A percentile compares a stretch with the other conserved stretches of the same genome.
phyloP scores from a whole-genome alignment of 2,797 vertebrate genomes.

The Pseudomugil tenellus region DNA sequence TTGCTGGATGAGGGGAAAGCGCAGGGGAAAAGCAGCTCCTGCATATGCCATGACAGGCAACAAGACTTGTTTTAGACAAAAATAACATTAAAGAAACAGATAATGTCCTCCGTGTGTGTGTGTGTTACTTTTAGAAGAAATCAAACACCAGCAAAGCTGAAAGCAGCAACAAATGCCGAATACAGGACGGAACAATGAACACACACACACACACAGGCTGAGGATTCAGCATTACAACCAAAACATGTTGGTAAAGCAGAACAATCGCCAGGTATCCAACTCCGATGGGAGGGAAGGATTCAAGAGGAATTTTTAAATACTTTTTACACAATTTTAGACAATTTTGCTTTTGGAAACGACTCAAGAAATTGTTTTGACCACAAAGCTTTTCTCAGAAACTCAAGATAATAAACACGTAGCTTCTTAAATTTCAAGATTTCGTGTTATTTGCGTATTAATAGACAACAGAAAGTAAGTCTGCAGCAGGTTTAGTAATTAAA shows the following conservation, averaged over 20 bases:
- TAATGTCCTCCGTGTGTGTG: constrained; percentile 18
- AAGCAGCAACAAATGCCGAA: constrained; percentile 28
- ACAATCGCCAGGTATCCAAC: not conserved
- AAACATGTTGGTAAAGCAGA: constrained; percentile 6
- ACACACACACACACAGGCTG: not conserved
- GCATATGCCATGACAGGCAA: constrained; percentile 27
- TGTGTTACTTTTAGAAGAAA: constrained; percentile 38
- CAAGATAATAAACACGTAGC: not conserved
- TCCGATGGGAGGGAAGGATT: not conserved
- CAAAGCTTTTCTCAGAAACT: not conserved
- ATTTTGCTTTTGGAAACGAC: not conserved
- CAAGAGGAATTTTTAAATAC: not conserved
- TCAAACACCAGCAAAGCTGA: constrained; percentile 29
- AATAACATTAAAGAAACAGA: constrained; percentile 47
- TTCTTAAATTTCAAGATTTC: not conserved
- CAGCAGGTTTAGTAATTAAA: not conserved
- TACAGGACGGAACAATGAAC: constrained; percentile 18
- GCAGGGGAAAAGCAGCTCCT: constrained; percentile 3
- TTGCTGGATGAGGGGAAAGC: not conserved
- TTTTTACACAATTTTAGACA: not conserved
- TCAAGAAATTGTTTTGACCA: not conserved
- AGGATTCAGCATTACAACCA: constrained; percentile 16
- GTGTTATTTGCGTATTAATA: not conserved
- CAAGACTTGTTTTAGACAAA: constrained; percentile 56
- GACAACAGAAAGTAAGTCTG: not conserved